These are phyloP conservation scores for Hystrix cristata DNA, from an alignment of 2,113 vertebrate genomes.

Conservation along the genomic window DNA sequence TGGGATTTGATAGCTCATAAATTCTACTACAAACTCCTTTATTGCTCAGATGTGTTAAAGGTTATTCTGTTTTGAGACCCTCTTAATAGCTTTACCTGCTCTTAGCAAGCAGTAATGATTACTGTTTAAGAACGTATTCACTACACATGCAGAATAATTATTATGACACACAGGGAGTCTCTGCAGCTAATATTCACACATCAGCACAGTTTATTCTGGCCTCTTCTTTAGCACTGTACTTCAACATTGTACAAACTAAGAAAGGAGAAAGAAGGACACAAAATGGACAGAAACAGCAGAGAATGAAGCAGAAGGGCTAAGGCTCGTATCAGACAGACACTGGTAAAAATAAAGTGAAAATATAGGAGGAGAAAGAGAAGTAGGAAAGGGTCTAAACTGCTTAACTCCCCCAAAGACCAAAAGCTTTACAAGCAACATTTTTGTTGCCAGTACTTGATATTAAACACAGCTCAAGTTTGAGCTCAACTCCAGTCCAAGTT, in stretches of 20 bases:
- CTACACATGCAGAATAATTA: constrained; percentile 60
- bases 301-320: background rate
- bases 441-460: background rate
- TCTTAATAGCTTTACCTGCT: constrained; percentile 75
- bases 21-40: constrained; percentile 59
- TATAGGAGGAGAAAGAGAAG: background rate
- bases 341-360: background rate
- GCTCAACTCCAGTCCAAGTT: background rate
- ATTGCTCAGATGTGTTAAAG: constrained; percentile 70
- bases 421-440: background rate
- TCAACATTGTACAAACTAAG: constrained; percentile 41
- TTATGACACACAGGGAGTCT: background rate
- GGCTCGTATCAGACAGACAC: background rate
- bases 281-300: background rate
- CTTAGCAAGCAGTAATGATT: constrained; percentile 68
- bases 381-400: background rate
- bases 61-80: constrained; percentile 72
- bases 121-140: constrained; percentile 66
- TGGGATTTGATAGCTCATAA: constrained; percentile 65
- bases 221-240: background rate
- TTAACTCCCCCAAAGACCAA: background rate
- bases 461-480: background rate
- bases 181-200: constrained; percentile 3
- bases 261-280: background rate
- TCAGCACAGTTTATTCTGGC: background rate